Base-by-base conservation (phyloP, 1,140 invertebrate species). In the Pseudomyrmex concolor region DNA sequence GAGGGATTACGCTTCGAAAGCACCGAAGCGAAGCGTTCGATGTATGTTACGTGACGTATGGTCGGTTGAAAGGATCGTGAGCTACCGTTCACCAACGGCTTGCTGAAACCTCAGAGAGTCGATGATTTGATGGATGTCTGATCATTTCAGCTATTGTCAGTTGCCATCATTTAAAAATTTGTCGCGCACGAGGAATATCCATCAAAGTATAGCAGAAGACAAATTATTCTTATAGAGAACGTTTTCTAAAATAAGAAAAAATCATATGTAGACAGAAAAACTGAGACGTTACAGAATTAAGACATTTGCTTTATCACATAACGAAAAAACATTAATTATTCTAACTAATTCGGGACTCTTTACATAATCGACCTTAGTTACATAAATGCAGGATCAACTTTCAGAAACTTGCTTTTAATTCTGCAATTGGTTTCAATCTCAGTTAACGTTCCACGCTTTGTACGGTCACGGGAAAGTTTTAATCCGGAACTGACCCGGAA, bases 21-120 rank as follows among this genome's bases (percentile, higher is more conserved):
- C 54, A 66, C 55, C 54, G 66, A 50, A 71, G 76, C 64, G 76
- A 78, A 43, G 54, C 66, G 43, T 71, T 59, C 76, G 76, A 70
- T 59, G 76, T 80, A 71, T 66, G 66, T 80, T 80, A 71, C 76
- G 66, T 80, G 66, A 80, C 66, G 57, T 80, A 80, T 80, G 76
- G 66, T 55, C 12, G 76, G 43, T 70, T 48, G 76, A 80, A 80
- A 70, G 76, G 66, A 80, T 80, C 66, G 66, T 22, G 66, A 45
- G 34, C 64, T 78, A 59, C 54, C 57, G 63, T 70, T 78, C 25
- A 66, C 76, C 15, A 25, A 76, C 19, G 63, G 64, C 54, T 68
- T 70, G 63, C 12, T 80, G 45, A 80, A 80, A 60, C 64, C 76
- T 71, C 76, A 34, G 63, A 13, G 62, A 77, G 67, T 77, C 63